Evolutionary conservation across 53 echinoderm and acorn worm genomes (phyloP), one percentile per base, ranked within the genome.

Genomic region (Antedon mediterranea): DNA sequence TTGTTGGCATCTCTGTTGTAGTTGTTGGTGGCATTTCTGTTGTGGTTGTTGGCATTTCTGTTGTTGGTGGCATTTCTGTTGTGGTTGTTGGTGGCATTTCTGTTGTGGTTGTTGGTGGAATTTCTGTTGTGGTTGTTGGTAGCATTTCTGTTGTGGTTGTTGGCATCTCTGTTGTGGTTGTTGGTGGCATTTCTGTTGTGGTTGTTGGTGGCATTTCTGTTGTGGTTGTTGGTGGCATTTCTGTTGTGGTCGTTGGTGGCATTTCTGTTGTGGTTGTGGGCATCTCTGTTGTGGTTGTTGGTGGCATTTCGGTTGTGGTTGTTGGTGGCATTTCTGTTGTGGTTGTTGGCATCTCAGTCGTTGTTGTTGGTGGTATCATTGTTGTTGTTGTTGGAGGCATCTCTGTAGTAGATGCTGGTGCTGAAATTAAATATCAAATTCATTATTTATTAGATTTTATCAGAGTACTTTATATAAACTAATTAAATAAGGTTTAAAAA

Each of bases 91-190:
- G 8, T 23, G 23, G 11, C 57, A 57, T 57, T 14, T 8, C 23
- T 57, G 57, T 57, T 57, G 57, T 57, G 23, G 57, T 57, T 6
- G 57, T 57, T 57, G 57, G 57, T n/a, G n/a, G n/a, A 57, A 57
- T 57, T 28, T 26, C 75, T 8, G 81, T 81, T 4, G 81, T 81
- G 32, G 74, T 34, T 43, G 81, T 41, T 41, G 57, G 9, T 57
- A 57, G 57, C 57, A 15, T 57, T 26, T 15, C 23, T 8, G 57
- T 57, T 11, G 57, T 57, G 7, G 57, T 57, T 13, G 57, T 57
- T 18, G 57, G 57, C 57, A 57, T 57, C 18, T 57, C 57, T 57
- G 57, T 57, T 7, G 57, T 57, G 9, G 57, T 57, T 11, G 4
- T 11, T 13, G 57, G 15, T 57, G 57, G 9, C 2, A 26, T 57